phyloP scores from a whole-genome alignment of 2,888 invertebrate genomes.

The Lepidochitona cinerea region DNA sequence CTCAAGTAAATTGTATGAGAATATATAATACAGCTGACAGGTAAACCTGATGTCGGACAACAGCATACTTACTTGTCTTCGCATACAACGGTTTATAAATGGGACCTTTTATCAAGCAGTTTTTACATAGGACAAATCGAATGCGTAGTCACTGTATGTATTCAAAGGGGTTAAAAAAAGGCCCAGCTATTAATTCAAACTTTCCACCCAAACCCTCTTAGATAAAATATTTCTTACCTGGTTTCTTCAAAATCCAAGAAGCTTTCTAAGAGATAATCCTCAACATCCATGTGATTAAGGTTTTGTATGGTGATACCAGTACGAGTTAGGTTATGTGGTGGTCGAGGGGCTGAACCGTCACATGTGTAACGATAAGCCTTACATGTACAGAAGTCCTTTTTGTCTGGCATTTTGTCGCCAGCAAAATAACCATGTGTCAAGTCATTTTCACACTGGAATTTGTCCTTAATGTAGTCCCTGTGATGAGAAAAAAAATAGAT shows the following conservation, averaged over 20 bases:
- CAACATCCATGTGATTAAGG: slow-evolving; percentile 42
- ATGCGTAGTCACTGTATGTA: too few species aligned
- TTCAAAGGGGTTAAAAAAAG: too few species aligned
- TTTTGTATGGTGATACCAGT: slow-evolving; percentile 55
- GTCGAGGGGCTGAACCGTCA: slow-evolving; percentile 25
- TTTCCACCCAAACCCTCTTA: too few species aligned
- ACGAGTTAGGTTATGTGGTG: slow-evolving; percentile 30
- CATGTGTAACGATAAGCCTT: slow-evolving; percentile 38
- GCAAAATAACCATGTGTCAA: not conserved
- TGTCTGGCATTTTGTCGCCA: not conserved
- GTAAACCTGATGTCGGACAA: too few species aligned
- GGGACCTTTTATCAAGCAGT: too few species aligned
- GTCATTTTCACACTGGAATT: not conserved
- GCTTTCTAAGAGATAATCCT: slow-evolving; percentile 59
- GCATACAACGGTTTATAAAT: too few species aligned
- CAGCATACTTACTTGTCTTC: too few species aligned
- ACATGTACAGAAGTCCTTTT: slow-evolving; percentile 38
- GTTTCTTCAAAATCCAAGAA: slow-evolving; percentile 40
- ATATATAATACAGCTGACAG: too few species aligned
- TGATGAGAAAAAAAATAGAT: too few species aligned
- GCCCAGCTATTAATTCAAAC: too few species aligned
- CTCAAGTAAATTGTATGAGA: too few species aligned
- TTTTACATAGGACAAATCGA: too few species aligned
- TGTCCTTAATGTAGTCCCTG: not conserved
- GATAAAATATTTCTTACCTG: not conserved